Evolutionary conservation across 2,797 vertebrate genomes (phyloP), one percentile per base, ranked within the genome.

Genomic region (Enteromius mattozi): DNA sequence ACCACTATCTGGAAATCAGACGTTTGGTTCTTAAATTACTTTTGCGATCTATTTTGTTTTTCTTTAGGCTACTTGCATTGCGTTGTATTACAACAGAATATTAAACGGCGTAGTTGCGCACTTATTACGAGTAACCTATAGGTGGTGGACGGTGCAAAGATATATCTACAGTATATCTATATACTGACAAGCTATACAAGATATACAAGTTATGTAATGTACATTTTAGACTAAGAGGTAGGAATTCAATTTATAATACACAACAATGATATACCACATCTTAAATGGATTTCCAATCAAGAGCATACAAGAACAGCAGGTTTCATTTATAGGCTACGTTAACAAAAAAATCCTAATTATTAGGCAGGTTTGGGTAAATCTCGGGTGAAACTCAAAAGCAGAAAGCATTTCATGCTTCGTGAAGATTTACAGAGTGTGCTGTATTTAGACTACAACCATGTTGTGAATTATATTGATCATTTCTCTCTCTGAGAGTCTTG

Each of bases 51-150:
- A 12, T n/a, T 61, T 63, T 49, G 12, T 24, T 33, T 12, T 49
- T 10, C 17, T 45, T 56, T 33, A 27, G n/a, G 56, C 10, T 61
- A 81, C 40, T 72, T 82, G 40, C 69, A n/a, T 56, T 76, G 35
- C 54, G 27, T 81, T 66, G 4, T 17, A 47, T 81, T 59, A 47
- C 37, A 81, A 33, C 47, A 69, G 54, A 21, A 81, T 40, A 27
- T 42, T 56, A 21, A 47, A 16, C 12, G 3, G 12, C 19, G 42
- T 13, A 70, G 40, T 7, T 63, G 40, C 68, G 40, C 69, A 21
- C 13, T 56, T 82, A 19, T 69, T 61, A 12, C n/a, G 30, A 47
- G 40, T 63, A 12, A 63, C 40, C 69, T 17, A 72, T 72, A 56
- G 80, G 54, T 72, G 61, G 27, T 65, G 61, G 76, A 27, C 14